Conservation (phyloP, 1,140 invertebrate species). For the Drosophila takahashii region DNA sequence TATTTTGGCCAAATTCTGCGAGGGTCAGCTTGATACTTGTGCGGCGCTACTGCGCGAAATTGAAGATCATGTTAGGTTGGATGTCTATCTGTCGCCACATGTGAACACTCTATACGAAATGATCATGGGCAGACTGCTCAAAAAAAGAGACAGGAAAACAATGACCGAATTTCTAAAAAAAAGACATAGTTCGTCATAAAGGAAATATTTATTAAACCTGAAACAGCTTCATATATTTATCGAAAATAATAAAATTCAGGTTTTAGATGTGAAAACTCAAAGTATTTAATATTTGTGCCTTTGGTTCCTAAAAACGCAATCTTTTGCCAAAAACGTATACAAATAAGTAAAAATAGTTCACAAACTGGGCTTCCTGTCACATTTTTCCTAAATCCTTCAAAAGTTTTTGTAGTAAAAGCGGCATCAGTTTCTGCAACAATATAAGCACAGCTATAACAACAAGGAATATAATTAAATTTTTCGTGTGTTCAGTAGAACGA, state of each 20-base stretch:
- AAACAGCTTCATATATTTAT: no score
- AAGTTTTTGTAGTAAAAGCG: conserved; percentile 45
- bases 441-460: conserved; percentile 17
- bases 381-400: neutral
- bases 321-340: neutral
- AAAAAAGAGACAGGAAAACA: neutral
- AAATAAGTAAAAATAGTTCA: neutral
- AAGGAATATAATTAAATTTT: conserved; percentile 67
- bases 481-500: conserved; percentile 66
- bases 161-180: neutral
- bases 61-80: conserved; percentile 43
- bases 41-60: conserved; percentile 30
- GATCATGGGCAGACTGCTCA: conserved; percentile 37
- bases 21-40: conserved; percentile 23
- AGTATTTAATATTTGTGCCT: neutral
- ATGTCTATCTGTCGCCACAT: conserved; percentile 64
- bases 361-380: conserved; percentile 2
- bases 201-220: no score
- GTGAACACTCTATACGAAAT: conserved; percentile 45
- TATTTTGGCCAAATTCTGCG: conserved; percentile 33
- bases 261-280: neutral
- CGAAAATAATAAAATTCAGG: no score
- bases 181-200: neutral
- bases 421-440: conserved; percentile 12
- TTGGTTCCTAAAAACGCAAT: neutral